Conservation (phyloP, 2,113 vertebrate genomes). For the Macrotis lagotis region DNA sequence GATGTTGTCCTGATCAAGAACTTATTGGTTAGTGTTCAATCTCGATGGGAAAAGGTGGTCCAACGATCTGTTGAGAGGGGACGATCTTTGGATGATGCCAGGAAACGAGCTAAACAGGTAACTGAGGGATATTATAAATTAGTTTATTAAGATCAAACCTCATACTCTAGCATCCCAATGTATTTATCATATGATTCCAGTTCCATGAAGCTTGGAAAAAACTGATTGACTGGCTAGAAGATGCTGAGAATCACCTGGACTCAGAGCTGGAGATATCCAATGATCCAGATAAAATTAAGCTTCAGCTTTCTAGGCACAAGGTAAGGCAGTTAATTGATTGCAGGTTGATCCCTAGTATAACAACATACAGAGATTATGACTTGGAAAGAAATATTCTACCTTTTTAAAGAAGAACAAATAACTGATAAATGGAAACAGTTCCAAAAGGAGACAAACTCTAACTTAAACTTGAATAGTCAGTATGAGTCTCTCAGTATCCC, state of each 20-base stretch:
- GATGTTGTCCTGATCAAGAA: slow-evolving; percentile 99
- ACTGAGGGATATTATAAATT: background rate
- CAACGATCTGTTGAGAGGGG: slow-evolving; percentile 97
- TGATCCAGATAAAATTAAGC: slow-evolving; percentile 98
- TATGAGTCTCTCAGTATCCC: background rate
- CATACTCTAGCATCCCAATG: background rate
- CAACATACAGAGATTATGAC: background rate
- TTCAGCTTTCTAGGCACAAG: slow-evolving; percentile 98
- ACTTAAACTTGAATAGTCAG: background rate
- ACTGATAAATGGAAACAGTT: background rate
- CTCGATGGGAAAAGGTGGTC: slow-evolving; percentile 98
- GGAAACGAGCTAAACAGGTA: slow-evolving; percentile 98
- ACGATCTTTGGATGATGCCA: slow-evolving; percentile 94
- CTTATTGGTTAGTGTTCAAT: slow-evolving; percentile 96
- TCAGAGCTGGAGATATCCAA: slow-evolving; percentile 98
- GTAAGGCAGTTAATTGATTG: slow-evolving; percentile 76
- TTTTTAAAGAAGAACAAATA: slow-evolving; percentile 30
- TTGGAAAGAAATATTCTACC: slow-evolving; percentile 18
- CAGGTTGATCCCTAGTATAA: background rate
- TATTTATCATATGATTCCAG: slow-evolving; percentile 79
- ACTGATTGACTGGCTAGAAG: slow-evolving; percentile 96
- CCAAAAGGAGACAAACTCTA: background rate
- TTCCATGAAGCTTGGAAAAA: slow-evolving; percentile 99
- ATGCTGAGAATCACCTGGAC: slow-evolving; percentile 96
- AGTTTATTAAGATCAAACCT: background rate